Evolutionary conservation across 64 coral and sea anemone genomes (phyloP).

Genomic region (Dendrophyllia cribrosa): DNA sequence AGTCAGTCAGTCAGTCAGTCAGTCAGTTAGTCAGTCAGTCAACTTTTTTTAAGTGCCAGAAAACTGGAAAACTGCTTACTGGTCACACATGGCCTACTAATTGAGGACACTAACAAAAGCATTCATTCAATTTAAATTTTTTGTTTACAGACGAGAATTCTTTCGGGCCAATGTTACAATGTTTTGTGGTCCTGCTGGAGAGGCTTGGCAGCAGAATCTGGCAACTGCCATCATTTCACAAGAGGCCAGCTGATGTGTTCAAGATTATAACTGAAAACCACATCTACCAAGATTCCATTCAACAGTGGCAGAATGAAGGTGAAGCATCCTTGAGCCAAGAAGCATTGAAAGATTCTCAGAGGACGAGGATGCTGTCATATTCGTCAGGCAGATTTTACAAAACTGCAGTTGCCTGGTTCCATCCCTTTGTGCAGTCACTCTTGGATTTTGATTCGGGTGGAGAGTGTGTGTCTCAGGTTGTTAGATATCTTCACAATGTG

Average conservation of each 20-base stretch:
- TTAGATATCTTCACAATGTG: constrained; percentile 41
- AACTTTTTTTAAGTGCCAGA: too few species aligned
- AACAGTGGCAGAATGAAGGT: not conserved
- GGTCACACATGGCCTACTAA: too few species aligned
- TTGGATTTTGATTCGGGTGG: constrained; percentile 50
- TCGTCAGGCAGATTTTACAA: not conserved
- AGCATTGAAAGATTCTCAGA: not conserved
- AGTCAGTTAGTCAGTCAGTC: too few species aligned
- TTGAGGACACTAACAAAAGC: too few species aligned
- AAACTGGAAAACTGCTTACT: too few species aligned
- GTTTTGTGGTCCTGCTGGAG: constrained; percentile 50
- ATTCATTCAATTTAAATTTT: not conserved
- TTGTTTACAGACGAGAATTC: not conserved
- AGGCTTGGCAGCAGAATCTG: constrained; percentile 43
- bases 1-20: too few species aligned
- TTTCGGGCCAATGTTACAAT: constrained; percentile 56
- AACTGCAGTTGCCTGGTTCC: constrained; percentile 60
- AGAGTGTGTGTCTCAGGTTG: constrained; percentile 22
- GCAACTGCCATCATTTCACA: constrained; percentile 10
- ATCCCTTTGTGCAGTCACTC: constrained; percentile 59
- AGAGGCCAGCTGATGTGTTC: not conserved
- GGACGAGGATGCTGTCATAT: not conserved
- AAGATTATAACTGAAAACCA: constrained; percentile 18
- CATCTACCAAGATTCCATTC: not conserved
- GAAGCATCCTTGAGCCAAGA: not conserved